A percentile compares a stretch with the other conserved stretches of the same genome.
Conservation (phyloP, 2,888 invertebrate species). For the Odontocolon sp. region DNA sequence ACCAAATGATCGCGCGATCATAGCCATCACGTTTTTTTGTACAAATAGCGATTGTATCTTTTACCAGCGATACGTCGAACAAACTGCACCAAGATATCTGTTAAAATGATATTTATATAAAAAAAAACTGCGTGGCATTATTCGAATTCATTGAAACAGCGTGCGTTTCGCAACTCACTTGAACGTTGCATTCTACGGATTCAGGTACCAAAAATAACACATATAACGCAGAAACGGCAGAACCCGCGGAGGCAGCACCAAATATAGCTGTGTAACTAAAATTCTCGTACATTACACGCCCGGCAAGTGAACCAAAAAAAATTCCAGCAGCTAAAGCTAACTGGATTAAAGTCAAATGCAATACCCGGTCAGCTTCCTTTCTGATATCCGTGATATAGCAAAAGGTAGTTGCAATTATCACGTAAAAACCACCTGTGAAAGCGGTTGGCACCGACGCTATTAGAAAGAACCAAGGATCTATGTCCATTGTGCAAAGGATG, state of each 20-base stretch:
- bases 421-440: slow-evolving; percentile 70
- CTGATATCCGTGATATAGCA: slow-evolving; percentile 87
- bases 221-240: slow-evolving; percentile 81
- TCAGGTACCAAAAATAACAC: slow-evolving; percentile 82
- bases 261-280: slow-evolving; percentile 83
- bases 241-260: slow-evolving; percentile 79
- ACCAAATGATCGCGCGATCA: slow-evolving; percentile 82
- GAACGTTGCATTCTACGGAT: slow-evolving; percentile 76
- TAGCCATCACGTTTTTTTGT: slow-evolving; percentile 83
- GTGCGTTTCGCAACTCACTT: slow-evolving; percentile 60
- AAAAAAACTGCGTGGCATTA: background rate
- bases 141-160: background rate
- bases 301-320: slow-evolving; percentile 84
- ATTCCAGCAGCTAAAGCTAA: slow-evolving; percentile 84
- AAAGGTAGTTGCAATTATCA: slow-evolving; percentile 76
- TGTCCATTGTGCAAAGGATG: slow-evolving; percentile 59
- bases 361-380: slow-evolving; percentile 83
- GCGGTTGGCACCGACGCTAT: slow-evolving; percentile 69
- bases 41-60: slow-evolving; percentile 84
- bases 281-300: slow-evolving; percentile 83
- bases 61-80: slow-evolving; percentile 82
- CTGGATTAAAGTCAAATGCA: slow-evolving; percentile 81
- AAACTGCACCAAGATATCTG: slow-evolving; percentile 81
- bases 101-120: slow-evolving; percentile 54
- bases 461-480: slow-evolving; percentile 72